phyloP scores from a whole-genome alignment of 2,113 vertebrate genomes.

The Aspidoscelis tigris region DNA sequence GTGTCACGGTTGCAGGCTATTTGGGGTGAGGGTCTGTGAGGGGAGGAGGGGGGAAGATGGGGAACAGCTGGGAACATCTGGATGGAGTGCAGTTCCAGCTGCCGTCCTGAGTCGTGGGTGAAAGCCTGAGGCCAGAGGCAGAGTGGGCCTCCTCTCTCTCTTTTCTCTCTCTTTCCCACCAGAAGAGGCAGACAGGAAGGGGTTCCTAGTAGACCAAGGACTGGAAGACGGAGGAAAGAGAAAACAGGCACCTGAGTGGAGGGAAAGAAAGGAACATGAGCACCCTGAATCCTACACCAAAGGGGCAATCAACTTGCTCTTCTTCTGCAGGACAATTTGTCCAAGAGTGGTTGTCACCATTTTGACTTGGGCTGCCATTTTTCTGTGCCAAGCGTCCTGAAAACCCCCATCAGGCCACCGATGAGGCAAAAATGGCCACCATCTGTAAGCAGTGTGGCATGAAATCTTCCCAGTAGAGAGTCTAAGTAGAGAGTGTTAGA shows the following conservation, averaged over 20 bases:
- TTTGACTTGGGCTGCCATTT: too few species aligned
- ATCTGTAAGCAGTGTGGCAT: too few species aligned
- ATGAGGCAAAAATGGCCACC: too few species aligned
- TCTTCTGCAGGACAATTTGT: too few species aligned
- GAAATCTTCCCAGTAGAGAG: too few species aligned
- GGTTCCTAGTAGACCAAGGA: not conserved
- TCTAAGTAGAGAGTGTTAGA: too few species aligned
- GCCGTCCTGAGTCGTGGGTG: constrained; percentile 19
- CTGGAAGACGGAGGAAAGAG: constrained; percentile 42
- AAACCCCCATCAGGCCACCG: too few species aligned
- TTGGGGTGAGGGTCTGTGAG: constrained; percentile 48
- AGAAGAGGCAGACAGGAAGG: not conserved
- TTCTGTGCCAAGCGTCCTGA: too few species aligned
- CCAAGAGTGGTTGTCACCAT: too few species aligned
- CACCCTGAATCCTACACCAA: too few species aligned
- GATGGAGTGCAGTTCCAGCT: constrained; percentile 43
- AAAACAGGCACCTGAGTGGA: constrained; percentile 55
- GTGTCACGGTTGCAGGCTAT: not conserved
- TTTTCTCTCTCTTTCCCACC: constrained; percentile 17
- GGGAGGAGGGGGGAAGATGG: constrained; percentile 48
- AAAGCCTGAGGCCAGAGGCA: not conserved
- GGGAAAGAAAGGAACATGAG: not conserved
- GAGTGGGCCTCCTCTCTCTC: not conserved
- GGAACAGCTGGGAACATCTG: constrained; percentile 49
- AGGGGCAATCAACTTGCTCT: not conserved